phyloP scores from a whole-genome alignment of 2,797 vertebrate genomes.

The Erethizon dorsatum region DNA sequence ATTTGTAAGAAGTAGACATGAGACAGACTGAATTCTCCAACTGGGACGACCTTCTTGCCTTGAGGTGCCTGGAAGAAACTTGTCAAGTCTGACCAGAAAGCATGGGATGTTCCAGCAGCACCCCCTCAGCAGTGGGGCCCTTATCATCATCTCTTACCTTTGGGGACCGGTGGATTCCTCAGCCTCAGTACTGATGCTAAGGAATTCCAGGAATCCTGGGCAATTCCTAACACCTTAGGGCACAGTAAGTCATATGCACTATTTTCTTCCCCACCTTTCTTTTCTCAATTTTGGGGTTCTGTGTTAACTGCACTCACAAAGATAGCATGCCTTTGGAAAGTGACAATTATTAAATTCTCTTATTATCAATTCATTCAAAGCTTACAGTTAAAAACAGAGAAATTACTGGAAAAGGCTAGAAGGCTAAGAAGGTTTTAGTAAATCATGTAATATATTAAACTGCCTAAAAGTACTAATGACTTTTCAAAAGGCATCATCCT shows the following conservation, averaged over 20 bases:
- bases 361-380: slow-evolving; percentile 37
- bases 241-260: not conserved
- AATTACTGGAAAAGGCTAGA: slow-evolving; percentile 41
- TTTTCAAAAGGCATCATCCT: slow-evolving; percentile 66
- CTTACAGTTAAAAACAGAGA: slow-evolving; percentile 60
- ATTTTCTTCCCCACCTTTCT: not conserved
- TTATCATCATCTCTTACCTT: not conserved
- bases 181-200: not conserved
- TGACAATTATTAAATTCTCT: slow-evolving; percentile 28
- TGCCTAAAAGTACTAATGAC: slow-evolving; percentile 58
- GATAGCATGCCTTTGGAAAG: slow-evolving; percentile 34
- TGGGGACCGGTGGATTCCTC: not conserved
- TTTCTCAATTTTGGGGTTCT: not conserved
- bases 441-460: slow-evolving; percentile 40
- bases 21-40: slow-evolving; percentile 46
- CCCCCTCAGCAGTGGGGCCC: not conserved
- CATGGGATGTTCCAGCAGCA: not conserved
- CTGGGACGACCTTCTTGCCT: not conserved
- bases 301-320: not conserved
- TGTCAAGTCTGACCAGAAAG: not conserved
- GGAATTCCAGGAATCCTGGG: not conserved
- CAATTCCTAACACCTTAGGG: not conserved
- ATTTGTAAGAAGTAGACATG: slow-evolving; percentile 11
- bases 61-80: not conserved
- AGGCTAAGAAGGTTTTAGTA: slow-evolving; percentile 62